phyloP scores from a whole-genome alignment of 2,797 vertebrate genomes.

The Balearica regulorum region DNA sequence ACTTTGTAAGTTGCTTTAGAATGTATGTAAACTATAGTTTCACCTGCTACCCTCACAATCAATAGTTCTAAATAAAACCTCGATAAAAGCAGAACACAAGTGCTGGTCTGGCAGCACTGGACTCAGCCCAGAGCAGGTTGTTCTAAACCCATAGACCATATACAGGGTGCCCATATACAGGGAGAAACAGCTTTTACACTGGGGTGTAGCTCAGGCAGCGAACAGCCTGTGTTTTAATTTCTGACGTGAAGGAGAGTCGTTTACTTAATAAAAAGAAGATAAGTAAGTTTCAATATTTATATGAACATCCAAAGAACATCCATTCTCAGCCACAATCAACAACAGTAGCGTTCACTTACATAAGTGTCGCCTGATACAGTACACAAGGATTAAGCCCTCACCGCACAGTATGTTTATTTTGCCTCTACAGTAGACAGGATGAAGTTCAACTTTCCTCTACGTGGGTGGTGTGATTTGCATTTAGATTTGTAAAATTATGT shows the following conservation, averaged over 20 bases:
- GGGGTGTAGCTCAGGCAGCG: background rate
- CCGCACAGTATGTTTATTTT: background rate
- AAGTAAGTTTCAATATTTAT: background rate
- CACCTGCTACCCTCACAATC: background rate
- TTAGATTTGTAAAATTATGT: background rate
- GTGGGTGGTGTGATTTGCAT: background rate
- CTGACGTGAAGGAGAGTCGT: background rate
- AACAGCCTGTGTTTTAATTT: background rate
- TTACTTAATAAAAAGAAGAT: background rate
- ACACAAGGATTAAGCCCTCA: background rate
- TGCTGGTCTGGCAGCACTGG: background rate
- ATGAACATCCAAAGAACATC: background rate
- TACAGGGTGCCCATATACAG: too few species aligned
- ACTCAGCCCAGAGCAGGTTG: background rate
- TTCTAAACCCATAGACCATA: background rate
- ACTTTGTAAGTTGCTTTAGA: background rate
- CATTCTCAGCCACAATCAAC: background rate
- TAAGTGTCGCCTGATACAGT: background rate
- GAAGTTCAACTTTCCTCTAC: background rate
- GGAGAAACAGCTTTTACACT: background rate
- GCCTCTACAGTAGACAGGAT: background rate
- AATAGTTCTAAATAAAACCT: background rate
- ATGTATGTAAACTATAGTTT: background rate
- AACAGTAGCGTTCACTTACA: background rate
- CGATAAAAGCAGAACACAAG: background rate